Percentiles rank a stretch among this genome's conserved stretches.
These are phyloP conservation scores for Brotula barbata DNA, from an alignment of 2,797 vertebrate genomes.

Conservation along the genomic window DNA sequence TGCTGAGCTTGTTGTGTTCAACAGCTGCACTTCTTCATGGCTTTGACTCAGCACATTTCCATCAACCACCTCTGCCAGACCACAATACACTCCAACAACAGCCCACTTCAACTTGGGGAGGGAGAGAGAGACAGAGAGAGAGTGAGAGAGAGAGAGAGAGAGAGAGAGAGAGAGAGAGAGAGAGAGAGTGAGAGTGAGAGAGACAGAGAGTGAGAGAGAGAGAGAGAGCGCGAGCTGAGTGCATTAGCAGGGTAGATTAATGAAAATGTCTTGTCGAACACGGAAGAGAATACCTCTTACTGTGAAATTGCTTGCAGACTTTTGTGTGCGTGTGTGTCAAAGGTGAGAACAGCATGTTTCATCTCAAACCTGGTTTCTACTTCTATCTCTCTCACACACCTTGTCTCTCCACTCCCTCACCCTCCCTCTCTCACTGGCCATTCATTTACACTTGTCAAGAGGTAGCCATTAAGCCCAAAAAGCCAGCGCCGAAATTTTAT, in stretches of 20 bases:
- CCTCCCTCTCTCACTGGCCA: constrained; percentile 57
- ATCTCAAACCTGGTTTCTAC: constrained; percentile 80
- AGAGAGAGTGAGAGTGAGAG: constrained; percentile 3
- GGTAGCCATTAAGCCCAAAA: constrained; percentile 89
- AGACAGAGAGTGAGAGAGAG: constrained; percentile 61
- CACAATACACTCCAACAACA: constrained; percentile 93
- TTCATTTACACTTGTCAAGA: constrained; percentile 97
- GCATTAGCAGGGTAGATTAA: constrained; percentile 89
- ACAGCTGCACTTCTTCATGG: constrained; percentile 95
- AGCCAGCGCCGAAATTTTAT: constrained; percentile 91
- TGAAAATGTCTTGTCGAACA: constrained; percentile 88
- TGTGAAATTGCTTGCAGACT: constrained; percentile 93
- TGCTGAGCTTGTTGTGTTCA: constrained; percentile 69
- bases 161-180: constrained; percentile 9
- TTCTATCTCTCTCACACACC: constrained; percentile 71
- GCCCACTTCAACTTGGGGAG: constrained; percentile 80
- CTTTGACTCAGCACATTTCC: constrained; percentile 95
- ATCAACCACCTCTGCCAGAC: constrained; percentile 89
- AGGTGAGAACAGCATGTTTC: constrained; percentile 85
- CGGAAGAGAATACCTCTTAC: constrained; percentile 82
- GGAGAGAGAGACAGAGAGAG: constrained; percentile 2
- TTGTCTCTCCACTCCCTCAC: constrained; percentile 25
- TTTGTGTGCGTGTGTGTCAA: constrained; percentile 32
- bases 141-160: constrained; percentile 5
- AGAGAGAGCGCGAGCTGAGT: constrained; percentile 81